Evolutionary conservation across 2,888 invertebrate species (phyloP).

Genomic region (Agrotis exclamationis): DNA sequence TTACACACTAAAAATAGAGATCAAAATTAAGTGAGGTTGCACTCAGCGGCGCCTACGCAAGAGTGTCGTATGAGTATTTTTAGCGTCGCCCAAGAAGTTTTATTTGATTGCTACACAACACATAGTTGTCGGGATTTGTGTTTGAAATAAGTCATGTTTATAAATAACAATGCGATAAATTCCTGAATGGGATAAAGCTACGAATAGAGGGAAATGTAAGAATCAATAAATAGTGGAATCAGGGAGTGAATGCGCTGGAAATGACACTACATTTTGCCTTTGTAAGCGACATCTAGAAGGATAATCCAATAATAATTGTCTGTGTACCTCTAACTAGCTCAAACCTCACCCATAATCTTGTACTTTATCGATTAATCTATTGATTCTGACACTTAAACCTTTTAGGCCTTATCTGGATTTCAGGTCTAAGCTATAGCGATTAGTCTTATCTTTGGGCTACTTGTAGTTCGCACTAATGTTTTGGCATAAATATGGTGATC

Average conservation of each 20-base stretch:
- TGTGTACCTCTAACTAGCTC: not conserved
- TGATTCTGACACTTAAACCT: constrained; percentile 19
- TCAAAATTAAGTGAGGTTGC: constrained; percentile 30
- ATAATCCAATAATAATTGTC: constrained; percentile 26
- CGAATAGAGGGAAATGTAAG: constrained; percentile 26
- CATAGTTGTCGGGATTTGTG: constrained; percentile 66
- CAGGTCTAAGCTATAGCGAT: constrained; percentile 18
- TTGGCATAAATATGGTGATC: constrained; percentile 40
- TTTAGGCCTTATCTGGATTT: constrained; percentile 23
- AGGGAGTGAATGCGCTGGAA: constrained; percentile 7
- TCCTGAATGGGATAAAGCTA: constrained; percentile 47
- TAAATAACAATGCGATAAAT: constrained; percentile 64
- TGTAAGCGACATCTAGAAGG: constrained; percentile 7
- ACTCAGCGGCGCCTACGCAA: constrained; percentile 64
- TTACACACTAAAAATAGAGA: constrained; percentile 13
- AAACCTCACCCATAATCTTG: constrained; percentile 2
- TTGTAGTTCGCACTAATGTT: constrained; percentile 22
- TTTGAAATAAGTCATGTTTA: constrained; percentile 65
- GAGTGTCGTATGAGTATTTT: constrained; percentile 66
- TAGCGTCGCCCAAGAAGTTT: constrained; percentile 67
- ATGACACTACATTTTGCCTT: constrained; percentile 25
- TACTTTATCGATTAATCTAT: constrained; percentile 23
- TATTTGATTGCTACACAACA: constrained; percentile 66
- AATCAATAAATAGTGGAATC: constrained; percentile 49
- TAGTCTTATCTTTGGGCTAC: constrained; percentile 27